Evolutionary conservation across 2,888 invertebrate species (phyloP).

Genomic region (Phaonia tiefii): DNA sequence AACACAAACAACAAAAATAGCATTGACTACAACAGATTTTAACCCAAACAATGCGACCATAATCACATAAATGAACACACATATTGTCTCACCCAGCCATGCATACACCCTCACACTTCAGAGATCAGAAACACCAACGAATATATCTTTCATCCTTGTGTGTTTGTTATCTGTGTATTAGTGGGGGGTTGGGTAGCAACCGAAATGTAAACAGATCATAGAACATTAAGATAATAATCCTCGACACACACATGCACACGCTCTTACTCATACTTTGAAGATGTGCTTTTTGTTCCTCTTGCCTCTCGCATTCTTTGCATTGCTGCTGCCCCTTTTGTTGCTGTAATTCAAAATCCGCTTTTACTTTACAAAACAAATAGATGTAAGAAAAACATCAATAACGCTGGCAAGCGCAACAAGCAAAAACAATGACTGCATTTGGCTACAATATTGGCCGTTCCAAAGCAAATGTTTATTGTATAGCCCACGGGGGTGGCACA

Average conservation of each 20-base stretch:
- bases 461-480: neutral
- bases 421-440: constrained; percentile 11
- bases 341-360: constrained; percentile 9
- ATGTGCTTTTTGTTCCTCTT: neutral
- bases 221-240: constrained; percentile 66
- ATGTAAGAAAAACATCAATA: no score
- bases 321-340: neutral
- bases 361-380: constrained; percentile 6
- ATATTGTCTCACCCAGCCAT: neutral
- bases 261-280: neutral
- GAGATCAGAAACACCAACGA: neutral
- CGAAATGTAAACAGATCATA: constrained; percentile 67
- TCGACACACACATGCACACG: constrained; percentile 38
- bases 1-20: constrained; percentile 38
- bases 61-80: neutral
- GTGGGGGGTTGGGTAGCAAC: constrained; percentile 51
- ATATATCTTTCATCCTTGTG: neutral
- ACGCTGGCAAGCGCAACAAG: no score
- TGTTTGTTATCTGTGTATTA: neutral
- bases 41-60: neutral
- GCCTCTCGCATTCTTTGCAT: neutral
- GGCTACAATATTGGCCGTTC: neutral
- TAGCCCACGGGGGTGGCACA: neutral
- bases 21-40: neutral
- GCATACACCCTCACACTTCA: neutral